Conservation (phyloP, 2,797 vertebrate genomes). For the Sphaeramia orbicularis region DNA sequence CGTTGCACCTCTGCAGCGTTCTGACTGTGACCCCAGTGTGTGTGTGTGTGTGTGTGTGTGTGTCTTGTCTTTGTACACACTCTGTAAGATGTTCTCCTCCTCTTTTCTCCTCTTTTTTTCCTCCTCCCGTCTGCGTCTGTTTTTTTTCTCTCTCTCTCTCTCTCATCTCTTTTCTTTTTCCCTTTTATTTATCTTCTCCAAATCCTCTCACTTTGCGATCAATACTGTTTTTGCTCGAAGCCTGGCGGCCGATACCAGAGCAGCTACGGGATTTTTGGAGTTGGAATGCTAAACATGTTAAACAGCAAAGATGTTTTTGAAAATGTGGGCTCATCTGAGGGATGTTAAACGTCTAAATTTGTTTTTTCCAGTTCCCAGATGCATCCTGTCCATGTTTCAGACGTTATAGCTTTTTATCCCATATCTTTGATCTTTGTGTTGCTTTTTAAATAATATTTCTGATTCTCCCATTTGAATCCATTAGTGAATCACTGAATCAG, state of each 20-base stretch:
- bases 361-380: slow-evolving; percentile 76
- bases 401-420: slow-evolving; percentile 76
- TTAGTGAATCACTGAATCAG: slow-evolving; percentile 70
- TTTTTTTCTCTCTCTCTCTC: slow-evolving; percentile 54
- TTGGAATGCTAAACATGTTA: slow-evolving; percentile 81
- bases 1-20: slow-evolving; percentile 75
- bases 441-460: slow-evolving; percentile 74
- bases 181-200: slow-evolving; percentile 73
- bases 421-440: slow-evolving; percentile 74
- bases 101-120: slow-evolving; percentile 73
- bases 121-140: slow-evolving; percentile 71
- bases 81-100: slow-evolving; percentile 77
- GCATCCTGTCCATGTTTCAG: slow-evolving; percentile 74
- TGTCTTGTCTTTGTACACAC: slow-evolving; percentile 80
- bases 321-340: slow-evolving; percentile 74
- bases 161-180: slow-evolving; percentile 74
- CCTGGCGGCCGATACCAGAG: slow-evolving; percentile 69
- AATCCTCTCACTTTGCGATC: slow-evolving; percentile 78
- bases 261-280: slow-evolving; percentile 76
- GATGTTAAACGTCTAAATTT: slow-evolving; percentile 81
- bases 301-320: slow-evolving; percentile 79
- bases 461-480: slow-evolving; percentile 74
- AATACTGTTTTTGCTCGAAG: slow-evolving; percentile 76
- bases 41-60: slow-evolving; percentile 68
- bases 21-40: slow-evolving; percentile 78